These are phyloP conservation scores for Spodoptera frugiperda DNA, from an alignment of 1,140 invertebrate species.

Conservation along the genomic window DNA sequence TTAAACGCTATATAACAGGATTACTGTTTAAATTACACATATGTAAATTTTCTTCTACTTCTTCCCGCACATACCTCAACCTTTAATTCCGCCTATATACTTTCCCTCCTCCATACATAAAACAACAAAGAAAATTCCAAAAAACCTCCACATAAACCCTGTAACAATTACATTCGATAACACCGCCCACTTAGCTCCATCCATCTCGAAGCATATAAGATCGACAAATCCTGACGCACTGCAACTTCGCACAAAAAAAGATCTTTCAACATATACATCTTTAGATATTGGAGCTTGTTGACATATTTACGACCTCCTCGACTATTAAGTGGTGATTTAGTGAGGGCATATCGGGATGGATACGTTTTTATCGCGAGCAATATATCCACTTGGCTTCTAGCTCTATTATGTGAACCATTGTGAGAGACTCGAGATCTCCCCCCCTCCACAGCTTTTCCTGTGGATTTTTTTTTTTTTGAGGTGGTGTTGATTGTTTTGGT, in stretches of 20 bases:
- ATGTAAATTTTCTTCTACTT: no score
- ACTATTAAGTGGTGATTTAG: conserved; percentile 83
- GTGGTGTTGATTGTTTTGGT: not conserved
- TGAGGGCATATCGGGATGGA: conserved; percentile 79
- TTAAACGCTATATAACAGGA: no score
- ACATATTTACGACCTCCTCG: conserved; percentile 80
- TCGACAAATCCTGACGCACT: conserved; percentile 71
- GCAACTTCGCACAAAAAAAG: conserved; percentile 63
- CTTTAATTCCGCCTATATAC: no score
- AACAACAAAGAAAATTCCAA: not conserved
- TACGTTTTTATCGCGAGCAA: conserved; percentile 79
- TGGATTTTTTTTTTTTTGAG: conserved; percentile 42
- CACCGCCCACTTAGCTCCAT: conserved; percentile 5
- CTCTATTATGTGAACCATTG: conserved; percentile 69
- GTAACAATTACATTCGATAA: conserved; percentile 37
- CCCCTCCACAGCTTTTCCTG: conserved; percentile 37
- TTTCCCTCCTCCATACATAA: not conserved
- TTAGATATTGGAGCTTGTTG: conserved; percentile 78
- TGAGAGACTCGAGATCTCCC: conserved; percentile 47
- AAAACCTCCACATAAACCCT: not conserved
- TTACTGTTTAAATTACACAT: no score
- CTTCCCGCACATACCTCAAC: no score
- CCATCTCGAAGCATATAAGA: conserved; percentile 24
- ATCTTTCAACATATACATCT: conserved; percentile 63
- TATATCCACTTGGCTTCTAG: conserved; percentile 68